A percentile compares a stretch with the other conserved stretches of the same genome.
Conservation (phyloP, 2,113 vertebrate genomes). For the Notothenia rossii region DNA sequence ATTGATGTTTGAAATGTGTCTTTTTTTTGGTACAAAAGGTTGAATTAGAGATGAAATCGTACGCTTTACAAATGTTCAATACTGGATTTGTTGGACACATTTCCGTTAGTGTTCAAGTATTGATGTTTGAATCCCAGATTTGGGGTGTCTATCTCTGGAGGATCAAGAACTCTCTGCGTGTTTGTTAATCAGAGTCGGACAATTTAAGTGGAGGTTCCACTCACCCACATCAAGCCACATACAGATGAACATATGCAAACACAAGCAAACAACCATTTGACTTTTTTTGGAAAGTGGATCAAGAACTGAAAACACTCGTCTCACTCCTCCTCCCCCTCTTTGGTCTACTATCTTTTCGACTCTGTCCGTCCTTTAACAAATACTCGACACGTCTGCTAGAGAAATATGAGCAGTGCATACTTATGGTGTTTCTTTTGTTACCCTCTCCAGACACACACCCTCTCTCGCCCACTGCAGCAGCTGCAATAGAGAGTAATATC, state of each 20-base stretch:
- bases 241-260: conserved; percentile 17
- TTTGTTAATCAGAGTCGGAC: conserved; percentile 1
- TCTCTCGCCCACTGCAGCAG: conserved; percentile 24
- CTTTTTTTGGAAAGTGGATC: conserved; percentile 9
- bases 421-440: conserved; percentile 39
- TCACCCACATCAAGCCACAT: conserved; percentile 14
- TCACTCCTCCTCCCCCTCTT: not conserved
- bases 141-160: not conserved
- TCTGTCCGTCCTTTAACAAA: conserved; percentile 59
- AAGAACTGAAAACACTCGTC: not conserved
- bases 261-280: not conserved
- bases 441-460: conserved; percentile 46
- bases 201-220: not conserved
- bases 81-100: not conserved
- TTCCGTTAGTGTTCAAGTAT: not conserved
- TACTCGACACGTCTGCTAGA: conserved; percentile 19
- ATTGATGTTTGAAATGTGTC: not conserved
- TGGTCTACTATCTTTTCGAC: conserved; percentile 12
- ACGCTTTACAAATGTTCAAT: not conserved
- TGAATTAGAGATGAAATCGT: not conserved
- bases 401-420: conserved; percentile 37
- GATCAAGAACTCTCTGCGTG: not conserved
- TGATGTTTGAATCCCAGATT: not conserved
- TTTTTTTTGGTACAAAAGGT: not conserved
- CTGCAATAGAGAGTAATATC: conserved; percentile 40